Base-by-base conservation (phyloP, 2,888 invertebrate genomes). In the Brachypterus glaber region DNA sequence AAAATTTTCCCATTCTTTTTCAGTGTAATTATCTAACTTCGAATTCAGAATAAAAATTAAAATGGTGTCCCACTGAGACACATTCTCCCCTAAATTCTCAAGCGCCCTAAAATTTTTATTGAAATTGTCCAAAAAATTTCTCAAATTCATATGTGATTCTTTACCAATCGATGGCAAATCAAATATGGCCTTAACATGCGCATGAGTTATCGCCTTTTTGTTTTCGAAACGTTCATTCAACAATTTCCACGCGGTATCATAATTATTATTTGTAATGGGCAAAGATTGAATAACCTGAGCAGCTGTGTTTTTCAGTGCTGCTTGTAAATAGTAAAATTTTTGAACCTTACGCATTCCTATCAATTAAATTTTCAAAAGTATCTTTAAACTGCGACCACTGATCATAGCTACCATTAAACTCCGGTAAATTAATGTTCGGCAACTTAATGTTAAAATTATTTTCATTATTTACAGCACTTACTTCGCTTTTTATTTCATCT, bases 1-100 rank as follows among this genome's bases (percentile, higher is more conserved):
- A 9, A 39, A 39, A 21, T 36, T 31, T 30, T 51, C 49, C 48
- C 49, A 51, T n/a, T 47, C 47, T 2, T 43, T 40, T 12, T 44
- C 47, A 2, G 47, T 48, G 4, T 33, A 12, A 2, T 30, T 9
- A 37, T 51, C 51, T 14, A 51, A 18, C 35, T 47, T 49, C 4
- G 46, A 41, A 8, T 43, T 40, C 3, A 49, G 38, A 8, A 49
- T 30, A 29, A 39, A 43, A 29, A 46, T 46, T 26, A 49, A 40
- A 9, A 50, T 16, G 1, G 50, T 43, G n/a, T 47, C 46, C 46
- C 47, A 50, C 15, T 35, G 27, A n/a, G 26, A 3, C 2, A 29
- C 17, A 7, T 18, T 18, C 29, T 35, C 18, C 13, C 4, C 27
- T 25, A n/a, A 45, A 44, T 1, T 39, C 39, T 2, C 43, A 44